Conservation (phyloP, 2,113 vertebrate species). For the Neoarius graeffei region DNA sequence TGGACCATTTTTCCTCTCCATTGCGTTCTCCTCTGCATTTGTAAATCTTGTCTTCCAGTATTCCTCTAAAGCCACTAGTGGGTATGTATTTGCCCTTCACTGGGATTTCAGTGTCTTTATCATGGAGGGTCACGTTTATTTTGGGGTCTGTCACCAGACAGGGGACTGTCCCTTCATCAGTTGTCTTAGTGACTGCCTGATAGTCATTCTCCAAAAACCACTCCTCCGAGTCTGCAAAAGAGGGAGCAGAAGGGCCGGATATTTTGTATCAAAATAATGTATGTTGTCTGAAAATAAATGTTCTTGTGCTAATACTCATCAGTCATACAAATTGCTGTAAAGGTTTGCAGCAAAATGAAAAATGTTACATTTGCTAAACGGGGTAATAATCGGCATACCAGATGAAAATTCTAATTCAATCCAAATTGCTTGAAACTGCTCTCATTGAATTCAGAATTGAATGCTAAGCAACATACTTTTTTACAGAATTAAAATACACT, state of each 20-base stretch:
- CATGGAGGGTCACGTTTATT: constrained; percentile 82
- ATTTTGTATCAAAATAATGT: not conserved
- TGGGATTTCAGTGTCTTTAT: constrained; percentile 73
- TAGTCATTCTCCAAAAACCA: constrained; percentile 79
- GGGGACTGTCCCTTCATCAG: constrained; percentile 79
- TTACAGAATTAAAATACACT: too few relatives aligned
- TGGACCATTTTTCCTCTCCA: constrained; percentile 80
- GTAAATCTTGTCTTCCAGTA: constrained; percentile 85
- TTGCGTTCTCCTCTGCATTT: constrained; percentile 81
- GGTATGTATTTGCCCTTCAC: constrained; percentile 79
- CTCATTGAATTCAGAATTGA: too few relatives aligned
- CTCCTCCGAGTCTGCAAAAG: constrained; percentile 76
- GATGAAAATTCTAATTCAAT: too few relatives aligned
- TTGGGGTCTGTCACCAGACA: constrained; percentile 88
- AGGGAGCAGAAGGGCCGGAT: not conserved
- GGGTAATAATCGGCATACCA: not conserved
- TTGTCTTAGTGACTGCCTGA: constrained; percentile 81
- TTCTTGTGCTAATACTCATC: not conserved
- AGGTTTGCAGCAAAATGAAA: not conserved
- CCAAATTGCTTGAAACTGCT: too few relatives aligned
- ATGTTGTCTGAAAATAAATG: not conserved
- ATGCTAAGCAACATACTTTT: too few relatives aligned
- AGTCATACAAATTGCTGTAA: not conserved
- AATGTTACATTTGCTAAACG: not conserved
- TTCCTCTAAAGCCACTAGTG: constrained; percentile 82